Percentiles rank a stretch among this genome's conserved stretches.
Evolutionary conservation across 2,113 vertebrate genomes (phyloP).

Genomic region (Pipa parva): DNA sequence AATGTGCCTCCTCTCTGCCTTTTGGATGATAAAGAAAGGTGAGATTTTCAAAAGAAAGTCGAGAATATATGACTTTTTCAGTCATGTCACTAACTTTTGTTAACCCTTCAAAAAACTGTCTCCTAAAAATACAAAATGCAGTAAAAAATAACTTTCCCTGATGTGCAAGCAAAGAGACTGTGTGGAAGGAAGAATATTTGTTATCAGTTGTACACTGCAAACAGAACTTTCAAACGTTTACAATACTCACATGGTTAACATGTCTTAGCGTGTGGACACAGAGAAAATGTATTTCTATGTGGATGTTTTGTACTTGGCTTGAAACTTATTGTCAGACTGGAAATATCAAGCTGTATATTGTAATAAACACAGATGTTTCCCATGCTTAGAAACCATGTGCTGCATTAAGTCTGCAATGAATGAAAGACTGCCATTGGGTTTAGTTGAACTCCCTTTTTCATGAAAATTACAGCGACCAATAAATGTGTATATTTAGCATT

Average conservation of each 20-base stretch:
- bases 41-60: background rate
- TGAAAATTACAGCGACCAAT: no score
- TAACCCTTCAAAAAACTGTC: no score
- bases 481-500: no score
- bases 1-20: background rate
- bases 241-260: background rate
- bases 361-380: slow-evolving; percentile 24
- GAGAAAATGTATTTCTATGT: slow-evolving; percentile 15
- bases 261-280: slow-evolving; percentile 1
- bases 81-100: background rate
- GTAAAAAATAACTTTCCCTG: background rate
- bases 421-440: no score
- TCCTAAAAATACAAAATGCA: background rate
- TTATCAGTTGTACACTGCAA: background rate
- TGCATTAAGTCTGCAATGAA: no score
- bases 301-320: slow-evolving; percentile 33
- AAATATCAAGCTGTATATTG: slow-evolving; percentile 8
- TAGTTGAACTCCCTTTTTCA: no score
- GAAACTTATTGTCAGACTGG: background rate
- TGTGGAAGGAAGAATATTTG: background rate
- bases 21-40: background rate
- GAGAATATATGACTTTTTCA: background rate
- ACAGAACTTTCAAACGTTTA: background rate
- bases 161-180: background rate
- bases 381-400: background rate